These are phyloP conservation scores for Siderastrea radians DNA, from an alignment of 92 coral and sea anemone species.

Conservation along the genomic window DNA sequence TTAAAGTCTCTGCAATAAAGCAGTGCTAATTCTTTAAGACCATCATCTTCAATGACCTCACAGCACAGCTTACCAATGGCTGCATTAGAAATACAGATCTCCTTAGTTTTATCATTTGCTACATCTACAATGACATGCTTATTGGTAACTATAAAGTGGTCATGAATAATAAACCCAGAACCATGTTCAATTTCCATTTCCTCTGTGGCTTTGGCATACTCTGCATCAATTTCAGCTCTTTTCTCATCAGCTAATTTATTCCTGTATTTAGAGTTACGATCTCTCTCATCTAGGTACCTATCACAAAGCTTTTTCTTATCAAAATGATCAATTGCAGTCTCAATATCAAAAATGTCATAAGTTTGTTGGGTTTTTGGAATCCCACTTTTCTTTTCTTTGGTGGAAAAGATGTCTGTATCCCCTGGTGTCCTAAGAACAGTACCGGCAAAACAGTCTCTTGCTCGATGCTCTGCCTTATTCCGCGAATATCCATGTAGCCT, in stretches of 20 bases:
- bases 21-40: not conserved
- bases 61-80: not conserved
- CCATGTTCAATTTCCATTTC: not conserved
- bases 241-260: no score
- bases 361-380: not conserved
- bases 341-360: slow-evolving; percentile 11
- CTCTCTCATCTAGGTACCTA: not conserved
- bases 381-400: not conserved
- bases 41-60: not conserved
- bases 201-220: not conserved
- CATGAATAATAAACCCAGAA: slow-evolving; percentile 9
- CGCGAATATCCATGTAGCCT: not conserved
- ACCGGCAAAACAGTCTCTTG: not conserved
- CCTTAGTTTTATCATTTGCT: not conserved
- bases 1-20: not conserved
- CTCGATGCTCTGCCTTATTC: not conserved
- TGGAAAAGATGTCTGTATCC: not conserved
- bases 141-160: not conserved
- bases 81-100: not conserved
- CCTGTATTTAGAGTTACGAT: not conserved
- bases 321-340: not conserved
- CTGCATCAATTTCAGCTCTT: no score
- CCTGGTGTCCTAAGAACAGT: not conserved
- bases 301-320: not conserved
- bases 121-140: slow-evolving; percentile 18